Evolutionary conservation across 2,113 vertebrate genomes (phyloP).

Genomic region (Manacus vitellinus): DNA sequence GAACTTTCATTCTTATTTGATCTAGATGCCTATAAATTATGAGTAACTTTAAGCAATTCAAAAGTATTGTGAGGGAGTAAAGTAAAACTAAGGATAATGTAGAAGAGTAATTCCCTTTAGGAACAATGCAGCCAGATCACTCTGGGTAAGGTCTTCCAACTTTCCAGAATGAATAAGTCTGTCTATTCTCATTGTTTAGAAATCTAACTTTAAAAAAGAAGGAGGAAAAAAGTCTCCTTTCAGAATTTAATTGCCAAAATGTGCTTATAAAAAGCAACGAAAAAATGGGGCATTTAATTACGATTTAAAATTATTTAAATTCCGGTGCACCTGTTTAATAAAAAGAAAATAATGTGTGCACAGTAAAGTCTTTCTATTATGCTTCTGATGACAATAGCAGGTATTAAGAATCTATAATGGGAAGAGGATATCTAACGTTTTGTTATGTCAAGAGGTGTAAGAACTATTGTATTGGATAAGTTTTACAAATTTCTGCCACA

Average conservation of each 20-base stretch:
- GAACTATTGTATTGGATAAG: neutral
- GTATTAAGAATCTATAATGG: slow-evolving; percentile 34
- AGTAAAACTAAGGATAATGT: neutral
- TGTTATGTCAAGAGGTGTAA: neutral
- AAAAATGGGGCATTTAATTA: slow-evolving; percentile 26
- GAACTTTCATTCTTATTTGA: neutral
- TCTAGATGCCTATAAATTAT: neutral
- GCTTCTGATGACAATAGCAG: slow-evolving; percentile 33
- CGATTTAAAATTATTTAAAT: slow-evolving; percentile 29
- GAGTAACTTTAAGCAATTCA: neutral
- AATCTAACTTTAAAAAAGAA: neutral
- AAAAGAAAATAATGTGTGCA: slow-evolving; percentile 51
- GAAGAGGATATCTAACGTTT: slow-evolving; percentile 18
- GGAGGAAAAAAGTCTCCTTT: neutral
- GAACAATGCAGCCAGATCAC: neutral
- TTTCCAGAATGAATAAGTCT: neutral
- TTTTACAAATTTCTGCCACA: neutral
- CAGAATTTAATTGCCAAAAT: slow-evolving; percentile 34
- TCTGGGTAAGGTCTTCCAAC: neutral
- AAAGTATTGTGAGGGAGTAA: neutral
- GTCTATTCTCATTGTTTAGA: slow-evolving; percentile 14
- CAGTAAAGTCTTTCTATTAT: slow-evolving; percentile 22
- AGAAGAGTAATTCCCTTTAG: neutral
- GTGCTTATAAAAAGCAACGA: neutral
- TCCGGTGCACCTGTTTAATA: slow-evolving; percentile 50